Evolutionary conservation across 1,140 invertebrate species (phyloP), one percentile per base, ranked within the genome.

Genomic region (Drosophila sucinea): DNA sequence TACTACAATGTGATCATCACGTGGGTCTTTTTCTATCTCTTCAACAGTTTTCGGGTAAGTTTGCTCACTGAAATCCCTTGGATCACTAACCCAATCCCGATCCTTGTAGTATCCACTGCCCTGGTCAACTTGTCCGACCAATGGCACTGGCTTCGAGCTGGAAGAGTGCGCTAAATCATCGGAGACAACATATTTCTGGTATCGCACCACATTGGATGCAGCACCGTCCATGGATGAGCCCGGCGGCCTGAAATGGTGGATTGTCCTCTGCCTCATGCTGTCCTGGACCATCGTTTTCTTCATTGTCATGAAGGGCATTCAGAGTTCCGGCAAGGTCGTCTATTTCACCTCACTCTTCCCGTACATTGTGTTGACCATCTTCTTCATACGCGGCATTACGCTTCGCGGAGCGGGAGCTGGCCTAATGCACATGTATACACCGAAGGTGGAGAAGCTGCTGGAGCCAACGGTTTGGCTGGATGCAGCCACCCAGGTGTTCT

Each of bases 1-100:
- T 99, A 99, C 92, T 99, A 99, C 94, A 99, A 99, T 90, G 97
- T 99, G 75, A 99, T 99, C 91, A 98, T 99, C 85, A 98, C 98
- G 47, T 99, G 98, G 98, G 98, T 98, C 74, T 96, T 99, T 93
- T 99, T 96, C 92, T 99, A 99, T 91, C 95, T 98, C 62, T 97
- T 97, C 92, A 97, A 98, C 80, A 97, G 96, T 89, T 95, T 97
- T 92, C 94, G 94, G 94, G 96, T 97, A 91, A 95, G 94, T 93
- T 10, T 1, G 11, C 10, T 3, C 0, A 35, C 3, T 67, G 0
- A 1, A 3, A 1, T 1, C 30, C 4, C 30, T 30, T 30, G 2
- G 30, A 27, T 5, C 17, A 7, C 1, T 10, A 11, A 30, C 5
- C 3, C 25, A 1, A 23, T 51, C 23, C 0, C 33, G 0, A 7